These are phyloP conservation scores for Gibbula magus DNA, from an alignment of 2,888 invertebrate genomes.

Conservation along the genomic window DNA sequence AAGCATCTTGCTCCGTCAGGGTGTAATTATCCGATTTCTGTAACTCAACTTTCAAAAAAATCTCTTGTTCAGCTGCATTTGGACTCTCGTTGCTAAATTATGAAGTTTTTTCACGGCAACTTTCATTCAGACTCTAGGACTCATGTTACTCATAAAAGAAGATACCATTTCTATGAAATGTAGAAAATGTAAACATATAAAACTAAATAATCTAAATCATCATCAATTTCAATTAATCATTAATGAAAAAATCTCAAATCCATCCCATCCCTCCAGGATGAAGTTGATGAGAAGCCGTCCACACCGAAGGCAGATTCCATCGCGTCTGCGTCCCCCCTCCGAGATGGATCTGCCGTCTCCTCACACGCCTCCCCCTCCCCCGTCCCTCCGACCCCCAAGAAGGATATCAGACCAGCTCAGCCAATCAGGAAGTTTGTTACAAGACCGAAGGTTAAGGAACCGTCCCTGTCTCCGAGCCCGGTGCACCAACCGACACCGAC, in stretches of 20 bases:
- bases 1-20: too few relatives aligned
- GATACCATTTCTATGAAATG: too few relatives aligned
- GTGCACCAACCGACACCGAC: conserved; percentile 42
- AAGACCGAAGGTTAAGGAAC: conserved; percentile 30
- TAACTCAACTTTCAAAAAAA: too few relatives aligned
- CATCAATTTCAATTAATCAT: too few relatives aligned
- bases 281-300: conserved; percentile 17
- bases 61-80: too few relatives aligned
- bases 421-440: conserved; percentile 48
- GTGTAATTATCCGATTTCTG: too few relatives aligned
- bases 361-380: not conserved
- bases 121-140: too few relatives aligned
- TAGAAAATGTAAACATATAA: too few relatives aligned
- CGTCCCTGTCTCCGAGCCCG: conserved; percentile 34
- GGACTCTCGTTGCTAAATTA: too few relatives aligned
- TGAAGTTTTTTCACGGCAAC: too few relatives aligned
- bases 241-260: conserved; percentile 34
- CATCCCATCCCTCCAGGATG: conserved; percentile 39
- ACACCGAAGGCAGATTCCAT: conserved; percentile 32
- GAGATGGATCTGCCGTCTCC: not conserved
- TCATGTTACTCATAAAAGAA: too few relatives aligned
- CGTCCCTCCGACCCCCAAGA: conserved; percentile 18
- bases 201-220: too few relatives aligned
- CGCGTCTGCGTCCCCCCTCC: conserved; percentile 28
- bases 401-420: conserved; percentile 41